Base-by-base conservation (phyloP, 2,797 vertebrate genomes). In the Lepilemur ruficaudatus region DNA sequence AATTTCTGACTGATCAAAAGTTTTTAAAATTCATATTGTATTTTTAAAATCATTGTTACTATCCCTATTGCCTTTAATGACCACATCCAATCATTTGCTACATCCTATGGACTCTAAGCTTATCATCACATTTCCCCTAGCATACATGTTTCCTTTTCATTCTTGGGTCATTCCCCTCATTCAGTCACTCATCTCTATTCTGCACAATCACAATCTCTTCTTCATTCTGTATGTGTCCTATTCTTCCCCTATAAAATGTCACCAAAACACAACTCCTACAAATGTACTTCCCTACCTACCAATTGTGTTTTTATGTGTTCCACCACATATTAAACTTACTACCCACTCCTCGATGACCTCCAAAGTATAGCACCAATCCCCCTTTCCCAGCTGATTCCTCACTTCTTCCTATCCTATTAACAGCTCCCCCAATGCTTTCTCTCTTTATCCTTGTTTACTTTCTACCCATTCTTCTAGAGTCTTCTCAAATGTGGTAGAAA, bases 201-300 rank as follows among this genome's bases (percentile, higher is more conserved):
- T 82, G 59, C 35, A 23, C 14, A 50, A 48, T 14, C 75, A n/a
- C 10, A 61, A 14, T 22, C 17, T 89, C 65, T 17, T 22, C 48
- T n/a, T 70, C 38, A 50, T 32, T 12, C 30, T 35, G 0, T 1
- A 4, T 1, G 5, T 8, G 2, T 67, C 28, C 32, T n/a, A 7
- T 18, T 43, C 65, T 92, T 50, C 12, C 57, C 46, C 89, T 72
- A 17, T 23, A 55, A 67, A 87, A 43, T 8, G 30, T 41, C 14
- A 43, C 46, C 11, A 35, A 38, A 38, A 28, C 35, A 52, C 41
- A 65, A 11, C 13, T 50, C 80, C 92, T 41, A 0, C 28, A 72
- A 32, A 52, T 43, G 35, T 30, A 67, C 35, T 6, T 57, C 38
- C 57, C 85, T 59, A 41, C 28, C 15, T 38, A 35, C 10, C 57